Conservation (phyloP, 64 coral and sea anemone species). For the Cladopsammia gracilis region DNA sequence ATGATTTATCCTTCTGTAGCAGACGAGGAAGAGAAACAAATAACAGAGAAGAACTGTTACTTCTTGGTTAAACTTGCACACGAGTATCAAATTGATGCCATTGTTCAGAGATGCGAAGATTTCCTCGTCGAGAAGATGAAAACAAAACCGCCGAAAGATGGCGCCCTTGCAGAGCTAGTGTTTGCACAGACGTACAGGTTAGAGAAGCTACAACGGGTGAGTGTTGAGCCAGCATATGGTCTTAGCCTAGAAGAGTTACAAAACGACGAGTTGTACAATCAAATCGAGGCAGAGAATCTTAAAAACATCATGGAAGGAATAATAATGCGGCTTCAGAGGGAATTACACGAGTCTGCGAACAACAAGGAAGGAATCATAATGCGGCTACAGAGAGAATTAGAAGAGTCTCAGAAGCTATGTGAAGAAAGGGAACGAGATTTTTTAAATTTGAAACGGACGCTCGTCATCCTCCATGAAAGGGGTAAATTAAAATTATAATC, state of each 20-base stretch:
- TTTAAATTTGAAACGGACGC: too few species aligned
- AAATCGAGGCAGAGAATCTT: background rate
- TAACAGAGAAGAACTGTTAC: slow-evolving; percentile 51
- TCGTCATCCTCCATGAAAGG: too few species aligned
- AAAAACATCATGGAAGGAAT: background rate
- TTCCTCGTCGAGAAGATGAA: background rate
- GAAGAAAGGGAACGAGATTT: too few species aligned
- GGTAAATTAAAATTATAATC: too few species aligned
- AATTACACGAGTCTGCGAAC: too few species aligned
- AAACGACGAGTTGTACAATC: background rate
- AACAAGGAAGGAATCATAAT: too few species aligned
- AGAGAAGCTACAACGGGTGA: background rate
- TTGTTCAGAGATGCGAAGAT: background rate
- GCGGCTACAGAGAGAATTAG: background rate
- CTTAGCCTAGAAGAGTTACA: background rate
- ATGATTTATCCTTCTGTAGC: slow-evolving; percentile 52
- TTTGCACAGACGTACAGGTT: background rate
- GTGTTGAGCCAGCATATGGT: background rate
- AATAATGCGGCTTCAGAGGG: background rate
- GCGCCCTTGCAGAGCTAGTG: background rate
- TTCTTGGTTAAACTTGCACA: slow-evolving; percentile 57
- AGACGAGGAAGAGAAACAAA: background rate
- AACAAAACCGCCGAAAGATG: background rate
- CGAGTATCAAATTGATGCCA: slow-evolving; percentile 69
- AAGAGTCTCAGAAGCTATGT: too few species aligned